Base-by-base conservation (phyloP, 2,888 invertebrate genomes). In the Erebia epiphron region DNA sequence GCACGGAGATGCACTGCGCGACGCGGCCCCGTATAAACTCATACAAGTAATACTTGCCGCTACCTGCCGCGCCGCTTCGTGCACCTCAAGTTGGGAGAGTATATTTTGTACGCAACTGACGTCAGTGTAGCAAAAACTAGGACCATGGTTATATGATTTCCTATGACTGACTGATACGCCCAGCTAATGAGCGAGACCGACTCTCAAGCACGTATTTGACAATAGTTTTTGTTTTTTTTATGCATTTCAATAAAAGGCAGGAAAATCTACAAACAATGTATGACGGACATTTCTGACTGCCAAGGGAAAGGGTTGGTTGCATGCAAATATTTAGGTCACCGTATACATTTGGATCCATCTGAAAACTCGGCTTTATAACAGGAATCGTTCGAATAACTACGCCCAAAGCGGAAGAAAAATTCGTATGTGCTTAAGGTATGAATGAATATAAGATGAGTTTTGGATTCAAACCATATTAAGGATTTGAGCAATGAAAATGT, bases 251-350 rank as follows among this genome's bases (percentile, higher is more conserved):
- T 35, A 7, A 35, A 35, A 35, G 35, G 16, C 52, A 50, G 13
- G 13, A 64, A 64, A 64, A 54, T 64, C 64, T 41, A 64, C 52
- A 56, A 66, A 65, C 67, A 67, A 58, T 50, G 35, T 58, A 13
- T 14, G 57, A 57, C 18, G 43, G 66, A 11, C 58, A 67, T 67
- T 67, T 26, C 69, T 18, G 64, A 58, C 50, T 68, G 49, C 26
- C 16, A 35, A 60, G 58, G 69, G 65, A 60, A 60, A 69, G 65
- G 69, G 54, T 65, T 60, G 69, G 54, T 69, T 60, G 61, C 60
- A 65, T 69, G 65, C 52, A 69, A 69, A 69, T 69, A 65, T 69
- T 69, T 58, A 65, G 69, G 65, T 69, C 69, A 54, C 60, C 57
- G 67, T 58, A 67, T 67, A 60, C 58, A 67, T 67, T 67, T 41